These are phyloP conservation scores for Dendrolimus punctatus DNA, from an alignment of 1,140 invertebrate species.

Conservation along the genomic window DNA sequence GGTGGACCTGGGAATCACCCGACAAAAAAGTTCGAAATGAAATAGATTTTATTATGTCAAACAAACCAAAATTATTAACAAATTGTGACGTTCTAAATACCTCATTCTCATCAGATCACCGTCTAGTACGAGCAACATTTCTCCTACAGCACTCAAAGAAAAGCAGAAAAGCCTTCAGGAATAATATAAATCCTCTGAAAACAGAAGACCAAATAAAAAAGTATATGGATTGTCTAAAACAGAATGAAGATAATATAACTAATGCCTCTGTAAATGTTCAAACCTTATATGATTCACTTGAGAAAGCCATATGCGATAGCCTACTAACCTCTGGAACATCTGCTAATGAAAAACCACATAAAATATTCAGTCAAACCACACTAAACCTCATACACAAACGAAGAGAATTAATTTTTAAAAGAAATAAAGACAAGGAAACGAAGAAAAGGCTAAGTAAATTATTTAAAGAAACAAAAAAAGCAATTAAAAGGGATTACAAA, in stretches of 20 bases:
- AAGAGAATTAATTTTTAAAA: slow-evolving; percentile 1
- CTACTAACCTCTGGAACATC: too few species aligned
- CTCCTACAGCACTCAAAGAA: neutral
- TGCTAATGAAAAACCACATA: too few species aligned
- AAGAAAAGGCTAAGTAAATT: slow-evolving; percentile 6
- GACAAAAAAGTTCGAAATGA: slow-evolving; percentile 3
- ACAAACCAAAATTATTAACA: neutral
- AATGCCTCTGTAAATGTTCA: neutral
- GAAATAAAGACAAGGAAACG: slow-evolving; percentile 2
- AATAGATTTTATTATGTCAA: slow-evolving; percentile 4
- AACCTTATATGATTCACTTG: slow-evolving; percentile 1
- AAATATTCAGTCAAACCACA: too few species aligned
- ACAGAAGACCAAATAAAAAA: slow-evolving; percentile 1
- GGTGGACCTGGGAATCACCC: slow-evolving; percentile 2
- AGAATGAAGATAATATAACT: neutral
- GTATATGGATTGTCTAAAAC: neutral
- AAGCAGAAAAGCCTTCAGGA: slow-evolving; percentile 1
- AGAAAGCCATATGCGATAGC: slow-evolving; percentile 1
- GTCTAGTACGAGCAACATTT: slow-evolving; percentile 2
- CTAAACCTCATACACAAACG: too few species aligned
- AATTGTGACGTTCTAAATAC: slow-evolving; percentile 6
- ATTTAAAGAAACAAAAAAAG: slow-evolving; percentile 6
- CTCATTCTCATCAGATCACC: slow-evolving; percentile 2
- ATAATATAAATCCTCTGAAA: neutral
- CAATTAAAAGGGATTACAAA: slow-evolving; percentile 5